Evolutionary conservation across 2,888 invertebrate species (phyloP), one percentile per base, ranked within the genome.

Genomic region (Pycnomerus fuliginosus): DNA sequence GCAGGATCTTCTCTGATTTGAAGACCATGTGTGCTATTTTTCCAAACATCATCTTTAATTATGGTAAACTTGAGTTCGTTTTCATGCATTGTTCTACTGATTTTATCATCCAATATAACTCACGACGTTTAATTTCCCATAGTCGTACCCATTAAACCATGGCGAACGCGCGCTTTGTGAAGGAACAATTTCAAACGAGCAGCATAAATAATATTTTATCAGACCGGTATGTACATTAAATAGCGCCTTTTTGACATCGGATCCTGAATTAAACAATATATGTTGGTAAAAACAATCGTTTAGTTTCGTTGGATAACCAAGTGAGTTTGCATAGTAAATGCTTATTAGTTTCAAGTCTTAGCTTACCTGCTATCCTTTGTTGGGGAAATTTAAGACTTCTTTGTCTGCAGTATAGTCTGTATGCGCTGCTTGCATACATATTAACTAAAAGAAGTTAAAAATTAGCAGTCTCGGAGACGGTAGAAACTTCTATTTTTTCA

Each of bases 101-200:
- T 59, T 50, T 52, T 59, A 59, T 59, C 59, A 40, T 42, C 36
- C 44, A 46, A 53, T 52, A 52, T 50, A 55, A 55, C 56, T 59
- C 59, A 59, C 59, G 59, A 59, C 28, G 53, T 51, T 57, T 56
- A 57, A 56, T 59, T 59, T 56, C 53, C 56, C 59, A 56, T 52
- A 59, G 52, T 46, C 52, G 51, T 30, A 25, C 48, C 36, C 57
- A 52, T 49, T 53, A 55, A 50, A 57, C 49, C 57, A 57, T 55
- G 41, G 48, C 48, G 48, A 43, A 44, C 44, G n/a, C n/a, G 35
- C 28, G 15, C 20, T 29, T 29, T 29, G 14, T 33, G 31, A 44
- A 32, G 37, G 36, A 38, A 32, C 37, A 44, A 37, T 44, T 37
- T 38, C 28, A 44, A 44, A 38, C 33, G 31, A 28, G 28, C 31